phyloP scores from a whole-genome alignment of 2,113 vertebrate species.

The Piprites chloris region DNA sequence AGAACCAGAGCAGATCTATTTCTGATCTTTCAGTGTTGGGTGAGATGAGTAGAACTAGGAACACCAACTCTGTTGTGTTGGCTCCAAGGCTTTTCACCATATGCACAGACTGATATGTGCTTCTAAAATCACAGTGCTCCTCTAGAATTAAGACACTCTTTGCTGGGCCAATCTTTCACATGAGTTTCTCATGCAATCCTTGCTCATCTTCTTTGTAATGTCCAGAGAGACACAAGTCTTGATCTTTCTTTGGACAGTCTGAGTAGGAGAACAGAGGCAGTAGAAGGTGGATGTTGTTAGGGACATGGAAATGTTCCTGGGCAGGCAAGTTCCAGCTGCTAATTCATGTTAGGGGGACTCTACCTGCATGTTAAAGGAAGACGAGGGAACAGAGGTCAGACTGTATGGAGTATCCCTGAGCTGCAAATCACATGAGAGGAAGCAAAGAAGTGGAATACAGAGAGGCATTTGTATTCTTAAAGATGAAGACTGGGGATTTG shows the following conservation, averaged over 20 bases:
- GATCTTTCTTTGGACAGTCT: neutral
- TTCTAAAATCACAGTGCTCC: neutral
- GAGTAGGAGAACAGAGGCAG: neutral
- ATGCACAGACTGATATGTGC: neutral
- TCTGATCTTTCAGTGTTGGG: neutral
- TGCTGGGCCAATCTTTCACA: neutral
- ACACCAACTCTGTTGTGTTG: neutral
- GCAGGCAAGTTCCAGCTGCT: neutral
- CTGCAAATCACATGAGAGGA: neutral
- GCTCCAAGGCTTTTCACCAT: neutral
- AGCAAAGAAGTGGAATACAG: neutral
- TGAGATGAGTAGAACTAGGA: neutral
- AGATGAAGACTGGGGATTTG: neutral
- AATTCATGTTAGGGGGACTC: neutral
- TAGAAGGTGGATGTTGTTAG: neutral
- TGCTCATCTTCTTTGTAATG: neutral
- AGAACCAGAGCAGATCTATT: neutral
- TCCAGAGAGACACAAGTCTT: neutral
- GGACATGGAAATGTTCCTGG: neutral
- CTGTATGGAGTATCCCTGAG: neutral
- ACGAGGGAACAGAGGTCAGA: neutral
- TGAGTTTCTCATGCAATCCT: neutral
- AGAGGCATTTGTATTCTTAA: neutral
- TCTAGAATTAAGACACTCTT: neutral
- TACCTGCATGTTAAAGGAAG: neutral